phyloP scores from a whole-genome alignment of 92 coral and sea anemone species.

The Zoanthus solanderi region DNA sequence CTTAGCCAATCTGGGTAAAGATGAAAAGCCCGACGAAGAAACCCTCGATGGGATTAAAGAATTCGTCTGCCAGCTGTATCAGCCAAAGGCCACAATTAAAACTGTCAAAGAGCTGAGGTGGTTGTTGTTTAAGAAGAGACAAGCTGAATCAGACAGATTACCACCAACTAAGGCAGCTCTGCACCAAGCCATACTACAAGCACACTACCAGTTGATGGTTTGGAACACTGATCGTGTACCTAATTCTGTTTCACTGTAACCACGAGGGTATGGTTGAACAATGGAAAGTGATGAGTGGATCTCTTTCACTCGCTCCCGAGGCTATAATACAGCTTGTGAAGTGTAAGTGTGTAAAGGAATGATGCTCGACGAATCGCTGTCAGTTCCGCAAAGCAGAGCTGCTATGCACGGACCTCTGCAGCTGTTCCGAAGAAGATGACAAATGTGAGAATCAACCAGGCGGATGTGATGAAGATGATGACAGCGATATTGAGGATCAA shows the following conservation, averaged over 20 bases:
- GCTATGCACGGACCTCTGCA: conserved; percentile 62
- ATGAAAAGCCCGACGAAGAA: neutral
- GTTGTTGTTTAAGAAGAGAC: neutral
- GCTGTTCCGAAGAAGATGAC: conserved; percentile 49
- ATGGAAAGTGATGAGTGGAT: conserved; percentile 38
- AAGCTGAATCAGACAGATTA: conserved; percentile 31
- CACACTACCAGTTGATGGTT: neutral
- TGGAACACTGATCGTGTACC: neutral
- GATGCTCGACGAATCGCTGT: neutral
- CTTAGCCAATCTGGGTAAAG: neutral
- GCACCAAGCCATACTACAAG: neutral
- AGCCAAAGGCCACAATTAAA: neutral
- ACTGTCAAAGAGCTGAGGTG: conserved; percentile 16
- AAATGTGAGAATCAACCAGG: no score
- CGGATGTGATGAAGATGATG: conserved; percentile 35
- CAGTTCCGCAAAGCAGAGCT: conserved; percentile 39
- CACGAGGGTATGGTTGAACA: neutral
- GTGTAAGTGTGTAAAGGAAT: conserved; percentile 60
- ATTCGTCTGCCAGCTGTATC: neutral
- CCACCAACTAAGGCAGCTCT: neutral
- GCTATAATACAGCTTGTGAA: neutral
- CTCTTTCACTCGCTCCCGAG: conserved; percentile 49
- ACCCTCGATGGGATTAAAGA: neutral
- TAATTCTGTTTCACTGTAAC: neutral
- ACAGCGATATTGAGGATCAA: neutral